A percentile compares a stretch with the other conserved stretches of the same genome.
Evolutionary conservation across 2,888 invertebrate genomes (phyloP).

Genomic region (Agrypnus murinus): DNA sequence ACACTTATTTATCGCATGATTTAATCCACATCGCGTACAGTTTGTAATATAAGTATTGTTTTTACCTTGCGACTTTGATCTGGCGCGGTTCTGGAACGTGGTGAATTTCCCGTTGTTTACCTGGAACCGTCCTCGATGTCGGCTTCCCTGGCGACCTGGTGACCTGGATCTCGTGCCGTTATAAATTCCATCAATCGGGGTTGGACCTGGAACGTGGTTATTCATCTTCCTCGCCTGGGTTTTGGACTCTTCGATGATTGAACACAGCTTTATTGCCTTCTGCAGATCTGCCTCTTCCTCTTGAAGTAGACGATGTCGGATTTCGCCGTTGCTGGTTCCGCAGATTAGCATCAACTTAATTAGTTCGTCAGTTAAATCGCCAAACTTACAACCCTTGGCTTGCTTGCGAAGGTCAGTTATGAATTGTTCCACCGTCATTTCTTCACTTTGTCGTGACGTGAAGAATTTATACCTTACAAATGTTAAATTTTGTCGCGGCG

Average conservation of each 20-base stretch:
- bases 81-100: no score
- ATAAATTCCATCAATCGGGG: no score
- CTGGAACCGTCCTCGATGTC: background rate
- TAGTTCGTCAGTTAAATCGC: constrained; percentile 23
- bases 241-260: constrained; percentile 27
- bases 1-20: no score
- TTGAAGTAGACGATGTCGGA: constrained; percentile 53
- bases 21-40: no score
- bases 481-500: no score
- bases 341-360: constrained; percentile 53
- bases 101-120: no score
- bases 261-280: constrained; percentile 49
- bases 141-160: no score
- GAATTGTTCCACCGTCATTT: constrained; percentile 49
- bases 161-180: no score
- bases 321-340: constrained; percentile 48
- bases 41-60: no score
- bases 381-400: constrained; percentile 29
- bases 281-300: constrained; percentile 53
- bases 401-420: constrained; percentile 46
- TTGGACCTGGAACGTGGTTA: no score
- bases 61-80: no score
- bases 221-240: background rate
- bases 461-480: constrained; percentile 54
- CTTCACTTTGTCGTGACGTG: constrained; percentile 41